phyloP scores from a whole-genome alignment of 2,888 invertebrate species.

The Orgyia antiqua region DNA sequence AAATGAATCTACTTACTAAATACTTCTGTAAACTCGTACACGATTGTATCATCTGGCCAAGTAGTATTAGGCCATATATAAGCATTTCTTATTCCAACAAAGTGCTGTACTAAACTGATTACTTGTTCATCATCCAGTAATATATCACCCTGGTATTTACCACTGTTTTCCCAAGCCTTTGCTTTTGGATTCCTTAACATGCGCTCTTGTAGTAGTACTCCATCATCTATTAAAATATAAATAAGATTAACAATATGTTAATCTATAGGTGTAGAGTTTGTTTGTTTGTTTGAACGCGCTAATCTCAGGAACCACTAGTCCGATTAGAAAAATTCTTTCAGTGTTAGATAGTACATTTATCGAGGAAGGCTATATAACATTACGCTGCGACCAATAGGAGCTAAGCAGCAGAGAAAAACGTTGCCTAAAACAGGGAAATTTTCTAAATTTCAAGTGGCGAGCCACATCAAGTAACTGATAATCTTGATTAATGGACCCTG shows the following conservation, averaged over 20 bases:
- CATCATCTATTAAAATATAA: conserved; percentile 22
- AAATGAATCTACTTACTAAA: conserved; percentile 30
- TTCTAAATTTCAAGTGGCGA: no score
- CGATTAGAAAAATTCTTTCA: no score
- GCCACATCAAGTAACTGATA: background rate
- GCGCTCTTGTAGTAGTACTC: conserved; percentile 25
- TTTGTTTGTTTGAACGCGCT: no score
- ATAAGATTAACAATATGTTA: background rate
- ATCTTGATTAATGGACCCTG: no score
- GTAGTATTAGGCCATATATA: conserved; percentile 35
- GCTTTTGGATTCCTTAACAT: conserved; percentile 18
- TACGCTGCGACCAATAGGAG: no score
- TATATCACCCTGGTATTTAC: conserved; percentile 50
- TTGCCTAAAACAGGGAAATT: no score
- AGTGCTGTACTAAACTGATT: conserved; percentile 34
- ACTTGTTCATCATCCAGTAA: conserved; percentile 38
- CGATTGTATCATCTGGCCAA: conserved; percentile 37
- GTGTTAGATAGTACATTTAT: no score
- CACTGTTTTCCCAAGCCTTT: conserved; percentile 42
- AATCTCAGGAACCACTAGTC: no score
- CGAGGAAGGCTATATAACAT: no score
- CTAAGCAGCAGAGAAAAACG: no score
- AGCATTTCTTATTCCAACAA: conserved; percentile 33
- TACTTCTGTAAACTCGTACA: conserved; percentile 36
- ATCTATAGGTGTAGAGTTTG: no score